Evolutionary conservation across 1,140 invertebrate species (phyloP).

Genomic region (Leptinotarsa lineolata): DNA sequence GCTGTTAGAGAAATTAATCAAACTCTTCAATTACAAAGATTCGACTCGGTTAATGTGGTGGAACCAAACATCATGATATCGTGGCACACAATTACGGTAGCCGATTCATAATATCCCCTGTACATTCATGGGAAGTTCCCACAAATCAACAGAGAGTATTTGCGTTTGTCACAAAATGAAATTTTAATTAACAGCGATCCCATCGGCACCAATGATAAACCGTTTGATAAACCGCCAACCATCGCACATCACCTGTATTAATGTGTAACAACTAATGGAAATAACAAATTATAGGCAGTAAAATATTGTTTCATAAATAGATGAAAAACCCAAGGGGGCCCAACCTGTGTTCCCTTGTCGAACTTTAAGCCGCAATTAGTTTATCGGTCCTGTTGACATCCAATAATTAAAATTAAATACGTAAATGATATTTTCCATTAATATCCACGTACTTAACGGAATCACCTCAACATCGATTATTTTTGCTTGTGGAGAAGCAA

Average conservation of each 20-base stretch:
- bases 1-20: too few species aligned
- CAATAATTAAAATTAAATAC: conserved; percentile 20
- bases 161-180: conserved; percentile 2
- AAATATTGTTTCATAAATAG: conserved; percentile 12
- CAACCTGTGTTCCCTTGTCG: conserved; percentile 7
- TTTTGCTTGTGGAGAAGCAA: too few species aligned
- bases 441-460: too few species aligned
- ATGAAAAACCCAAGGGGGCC: not conserved
- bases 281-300: conserved; percentile 12
- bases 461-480: too few species aligned
- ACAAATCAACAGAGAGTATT: not conserved
- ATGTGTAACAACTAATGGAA: conserved; percentile 22
- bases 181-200: conserved; percentile 1
- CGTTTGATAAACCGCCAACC: conserved; percentile 1
- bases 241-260: not conserved
- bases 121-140: too few species aligned
- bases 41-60: too few species aligned
- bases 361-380: conserved; percentile 11
- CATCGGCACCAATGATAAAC: conserved; percentile 8
- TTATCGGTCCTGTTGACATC: conserved; percentile 18
- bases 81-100: too few species aligned
- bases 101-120: too few species aligned
- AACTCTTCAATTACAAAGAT: too few species aligned
- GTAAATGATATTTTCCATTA: not conserved
- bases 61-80: too few species aligned